These are phyloP conservation scores for Lepidurus couesii DNA, from an alignment of 1,140 invertebrate genomes.

Conservation along the genomic window DNA sequence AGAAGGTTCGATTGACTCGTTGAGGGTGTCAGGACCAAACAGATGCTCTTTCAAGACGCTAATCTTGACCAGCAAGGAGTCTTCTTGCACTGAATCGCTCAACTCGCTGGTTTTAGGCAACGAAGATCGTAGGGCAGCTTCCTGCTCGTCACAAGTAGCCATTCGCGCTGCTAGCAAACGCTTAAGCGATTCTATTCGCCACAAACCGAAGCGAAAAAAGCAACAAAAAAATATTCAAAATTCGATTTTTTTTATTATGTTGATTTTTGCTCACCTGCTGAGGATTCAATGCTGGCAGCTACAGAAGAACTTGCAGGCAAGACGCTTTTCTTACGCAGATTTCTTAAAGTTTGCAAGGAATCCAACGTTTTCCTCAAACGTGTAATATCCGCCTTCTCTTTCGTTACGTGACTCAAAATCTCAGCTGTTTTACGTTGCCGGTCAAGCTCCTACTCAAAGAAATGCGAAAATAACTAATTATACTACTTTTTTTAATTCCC, in stretches of 20 bases:
- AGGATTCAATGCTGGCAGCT: background rate
- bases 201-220: background rate
- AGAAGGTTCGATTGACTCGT: background rate
- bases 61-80: background rate
- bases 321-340: background rate
- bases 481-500: too few species aligned
- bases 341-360: background rate
- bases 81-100: background rate
- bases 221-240: background rate
- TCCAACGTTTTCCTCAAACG: background rate
- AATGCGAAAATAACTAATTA: background rate
- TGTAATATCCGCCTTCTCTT: background rate
- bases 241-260: background rate
- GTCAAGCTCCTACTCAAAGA: background rate
- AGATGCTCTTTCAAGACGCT: background rate
- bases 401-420: background rate
- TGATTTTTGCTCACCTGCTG: background rate
- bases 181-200: background rate
- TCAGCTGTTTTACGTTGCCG: background rate
- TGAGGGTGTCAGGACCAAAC: background rate
- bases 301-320: background rate
- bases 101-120: background rate
- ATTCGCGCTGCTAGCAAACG: background rate
- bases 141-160: background rate
- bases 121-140: background rate